phyloP scores from a whole-genome alignment of 2,888 invertebrate genomes.

The Lycocerus yunnanus region DNA sequence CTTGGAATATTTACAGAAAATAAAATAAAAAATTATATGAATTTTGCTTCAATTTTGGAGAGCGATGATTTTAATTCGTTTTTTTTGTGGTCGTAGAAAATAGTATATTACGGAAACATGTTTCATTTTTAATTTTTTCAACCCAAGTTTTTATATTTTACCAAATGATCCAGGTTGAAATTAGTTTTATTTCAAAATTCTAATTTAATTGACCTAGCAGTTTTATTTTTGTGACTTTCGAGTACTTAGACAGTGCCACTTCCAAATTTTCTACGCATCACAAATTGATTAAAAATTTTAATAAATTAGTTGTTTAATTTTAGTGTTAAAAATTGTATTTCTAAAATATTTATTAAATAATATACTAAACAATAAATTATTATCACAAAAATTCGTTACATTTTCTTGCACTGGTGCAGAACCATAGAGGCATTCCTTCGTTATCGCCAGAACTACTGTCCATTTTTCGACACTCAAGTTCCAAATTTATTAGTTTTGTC shows the following conservation, averaged over 20 bases:
- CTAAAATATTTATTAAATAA: background rate
- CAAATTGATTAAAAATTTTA: background rate
- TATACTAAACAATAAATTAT: background rate
- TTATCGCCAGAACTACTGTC: conserved; percentile 10
- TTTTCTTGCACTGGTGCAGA: conserved; percentile 19
- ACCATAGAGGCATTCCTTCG: conserved; percentile 24
- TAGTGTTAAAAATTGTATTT: background rate
- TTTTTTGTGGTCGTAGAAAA: too few relatives aligned
- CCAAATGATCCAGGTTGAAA: background rate
- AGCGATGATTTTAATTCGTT: too few relatives aligned
- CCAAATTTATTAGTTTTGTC: conserved; percentile 9
- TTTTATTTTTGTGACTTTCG: background rate
- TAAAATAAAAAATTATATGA: too few relatives aligned
- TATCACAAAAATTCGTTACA: background rate
- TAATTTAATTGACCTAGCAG: background rate
- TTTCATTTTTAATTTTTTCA: too few relatives aligned
- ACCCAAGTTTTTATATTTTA: background rate
- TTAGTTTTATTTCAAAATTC: background rate
- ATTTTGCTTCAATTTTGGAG: too few relatives aligned
- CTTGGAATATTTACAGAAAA: too few relatives aligned
- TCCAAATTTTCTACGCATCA: too few relatives aligned
- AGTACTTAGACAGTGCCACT: too few relatives aligned
- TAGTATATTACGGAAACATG: too few relatives aligned
- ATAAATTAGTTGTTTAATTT: background rate
- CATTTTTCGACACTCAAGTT: conserved; percentile 19